A percentile compares a stretch with the other conserved stretches of the same genome.
Conservation (phyloP, 1,140 invertebrate genomes). For the Hylyphantes graminicola region DNA sequence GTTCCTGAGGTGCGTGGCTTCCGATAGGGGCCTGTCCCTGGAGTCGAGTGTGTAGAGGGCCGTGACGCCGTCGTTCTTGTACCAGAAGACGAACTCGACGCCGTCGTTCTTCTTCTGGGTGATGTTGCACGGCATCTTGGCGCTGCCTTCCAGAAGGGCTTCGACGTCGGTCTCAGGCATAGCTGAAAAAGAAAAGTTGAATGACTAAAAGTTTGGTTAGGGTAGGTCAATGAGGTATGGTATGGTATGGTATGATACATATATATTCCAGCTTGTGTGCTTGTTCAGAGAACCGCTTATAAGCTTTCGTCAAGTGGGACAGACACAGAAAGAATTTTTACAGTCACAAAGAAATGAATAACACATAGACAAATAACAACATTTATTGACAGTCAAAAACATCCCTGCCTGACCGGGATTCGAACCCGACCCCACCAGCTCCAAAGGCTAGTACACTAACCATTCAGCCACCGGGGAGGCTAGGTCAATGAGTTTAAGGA, state of each 20-base stretch:
- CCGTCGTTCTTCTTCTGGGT: slow-evolving; percentile 78
- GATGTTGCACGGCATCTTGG: slow-evolving; percentile 77
- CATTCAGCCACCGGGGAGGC: too few species aligned
- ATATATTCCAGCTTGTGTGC: too few species aligned
- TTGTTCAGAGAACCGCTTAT: too few species aligned
- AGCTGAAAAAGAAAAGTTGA: neutral
- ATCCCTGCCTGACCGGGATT: neutral
- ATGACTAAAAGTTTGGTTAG: neutral
- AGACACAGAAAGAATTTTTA: too few species aligned
- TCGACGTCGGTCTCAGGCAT: slow-evolving; percentile 40
- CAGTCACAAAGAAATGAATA: too few species aligned
- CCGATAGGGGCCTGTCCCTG: slow-evolving; percentile 10
- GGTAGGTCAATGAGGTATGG: neutral
- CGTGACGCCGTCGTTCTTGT: slow-evolving; percentile 70
- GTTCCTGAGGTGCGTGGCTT: slow-evolving; percentile 59
- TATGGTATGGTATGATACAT: too few species aligned
- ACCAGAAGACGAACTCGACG: slow-evolving; percentile 85
- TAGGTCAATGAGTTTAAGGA: too few species aligned
- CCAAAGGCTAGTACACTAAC: too few species aligned
- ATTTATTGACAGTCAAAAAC: neutral
- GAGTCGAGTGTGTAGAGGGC: slow-evolving; percentile 62
- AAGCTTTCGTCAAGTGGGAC: too few species aligned
- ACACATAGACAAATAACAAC: neutral
- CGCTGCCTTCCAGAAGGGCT: slow-evolving; percentile 80
- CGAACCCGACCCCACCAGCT: too few species aligned